Conservation (phyloP, 2,113 vertebrate species). For the Rhizomys pruinosus region DNA sequence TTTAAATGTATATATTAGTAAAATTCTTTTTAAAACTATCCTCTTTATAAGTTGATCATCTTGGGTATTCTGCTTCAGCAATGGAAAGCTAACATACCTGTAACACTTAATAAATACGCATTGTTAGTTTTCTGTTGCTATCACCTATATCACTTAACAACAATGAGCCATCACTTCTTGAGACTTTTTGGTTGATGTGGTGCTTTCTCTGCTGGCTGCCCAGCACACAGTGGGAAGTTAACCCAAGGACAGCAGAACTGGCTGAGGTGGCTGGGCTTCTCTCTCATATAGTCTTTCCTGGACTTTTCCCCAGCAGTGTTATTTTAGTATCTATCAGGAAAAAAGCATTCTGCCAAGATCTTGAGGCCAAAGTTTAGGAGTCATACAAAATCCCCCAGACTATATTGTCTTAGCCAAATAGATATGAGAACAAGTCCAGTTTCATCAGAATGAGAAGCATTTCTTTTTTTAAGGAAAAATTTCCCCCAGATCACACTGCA, state of each 20-base stretch:
- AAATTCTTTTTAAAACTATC: background rate
- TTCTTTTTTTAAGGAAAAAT: background rate
- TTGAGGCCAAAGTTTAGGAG: background rate
- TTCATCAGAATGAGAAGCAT: background rate
- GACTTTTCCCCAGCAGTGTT: background rate
- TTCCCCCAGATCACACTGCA: background rate
- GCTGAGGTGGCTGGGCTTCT: background rate
- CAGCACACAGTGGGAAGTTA: background rate
- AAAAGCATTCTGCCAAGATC: background rate
- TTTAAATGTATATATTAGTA: too few species aligned
- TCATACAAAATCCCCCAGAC: background rate
- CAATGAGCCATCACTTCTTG: background rate
- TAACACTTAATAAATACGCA: background rate
- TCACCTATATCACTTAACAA: background rate
- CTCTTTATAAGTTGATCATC: background rate
- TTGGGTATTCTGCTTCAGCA: background rate
- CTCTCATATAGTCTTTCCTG: accelerated
- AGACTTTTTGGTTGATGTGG: background rate
- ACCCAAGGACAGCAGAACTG: background rate
- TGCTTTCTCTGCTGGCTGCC: background rate
- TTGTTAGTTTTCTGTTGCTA: background rate
- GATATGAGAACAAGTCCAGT: background rate
- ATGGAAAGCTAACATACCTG: background rate
- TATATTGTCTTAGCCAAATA: background rate
- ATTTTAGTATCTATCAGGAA: background rate